These are phyloP conservation scores for Synanthedon tipuliformis DNA, from an alignment of 2,888 invertebrate species.

Conservation along the genomic window DNA sequence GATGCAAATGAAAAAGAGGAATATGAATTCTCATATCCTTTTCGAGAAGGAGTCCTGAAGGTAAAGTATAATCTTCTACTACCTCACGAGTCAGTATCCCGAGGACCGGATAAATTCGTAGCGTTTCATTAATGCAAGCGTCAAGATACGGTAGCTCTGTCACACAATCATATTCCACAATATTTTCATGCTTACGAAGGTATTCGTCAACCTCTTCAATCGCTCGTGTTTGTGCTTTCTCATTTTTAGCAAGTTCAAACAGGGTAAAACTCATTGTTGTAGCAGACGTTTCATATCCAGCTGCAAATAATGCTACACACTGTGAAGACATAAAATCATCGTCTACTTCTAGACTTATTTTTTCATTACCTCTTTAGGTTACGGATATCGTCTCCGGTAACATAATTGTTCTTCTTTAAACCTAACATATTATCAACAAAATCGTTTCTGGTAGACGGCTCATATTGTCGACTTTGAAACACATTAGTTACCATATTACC, in stretches of 20 bases:
- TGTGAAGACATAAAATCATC: conserved; percentile 49
- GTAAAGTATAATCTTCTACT: conserved; percentile 32
- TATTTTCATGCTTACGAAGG: conserved; percentile 15
- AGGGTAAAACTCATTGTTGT: conserved; percentile 23
- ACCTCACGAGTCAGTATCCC: conserved; percentile 35
- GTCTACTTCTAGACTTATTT: conserved; percentile 20
- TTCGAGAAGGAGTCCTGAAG: conserved; percentile 30
- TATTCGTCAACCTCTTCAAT: conserved; percentile 28
- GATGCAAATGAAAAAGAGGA: conserved; percentile 37
- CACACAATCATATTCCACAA: conserved; percentile 28
- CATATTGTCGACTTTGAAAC: conserved; percentile 12
- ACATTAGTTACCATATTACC: no score
- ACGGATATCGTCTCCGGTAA: conserved; percentile 29
- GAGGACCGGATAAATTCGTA: conserved; percentile 40
- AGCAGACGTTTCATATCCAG: conserved; percentile 39
- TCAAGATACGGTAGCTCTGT: conserved; percentile 26
- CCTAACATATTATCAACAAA: conserved; percentile 34
- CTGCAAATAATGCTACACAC: conserved; percentile 52
- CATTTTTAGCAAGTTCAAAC: conserved; percentile 32
- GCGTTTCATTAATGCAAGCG: conserved; percentile 32
- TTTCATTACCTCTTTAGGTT: conserved; percentile 14
- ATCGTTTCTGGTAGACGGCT: conserved; percentile 28
- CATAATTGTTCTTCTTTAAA: conserved; percentile 21
- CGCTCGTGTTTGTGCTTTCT: conserved; percentile 19
- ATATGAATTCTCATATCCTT: conserved; percentile 39